phyloP scores from a whole-genome alignment of 2,888 invertebrate genomes.

The Pemphredon lugubris region DNA sequence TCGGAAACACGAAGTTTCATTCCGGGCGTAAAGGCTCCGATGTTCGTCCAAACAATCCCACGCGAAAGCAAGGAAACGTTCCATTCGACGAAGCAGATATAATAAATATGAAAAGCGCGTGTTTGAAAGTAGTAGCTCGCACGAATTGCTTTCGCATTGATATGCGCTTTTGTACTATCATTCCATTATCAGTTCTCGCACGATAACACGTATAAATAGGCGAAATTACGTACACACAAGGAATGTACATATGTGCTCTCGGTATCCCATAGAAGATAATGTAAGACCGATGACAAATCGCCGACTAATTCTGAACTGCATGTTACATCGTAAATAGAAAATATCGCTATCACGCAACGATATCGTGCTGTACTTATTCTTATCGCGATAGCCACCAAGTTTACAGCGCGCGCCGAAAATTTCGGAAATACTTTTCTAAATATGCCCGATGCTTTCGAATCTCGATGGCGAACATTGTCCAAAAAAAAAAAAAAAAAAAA shows the following conservation, averaged over 20 bases:
- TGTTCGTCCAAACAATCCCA: too few species aligned
- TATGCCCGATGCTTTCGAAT: neutral
- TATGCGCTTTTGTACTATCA: constrained; percentile 32
- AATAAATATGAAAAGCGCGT: too few species aligned
- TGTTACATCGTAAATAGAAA: constrained; percentile 9
- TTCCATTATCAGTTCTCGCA: constrained; percentile 38
- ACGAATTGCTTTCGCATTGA: neutral
- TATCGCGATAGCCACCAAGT: neutral
- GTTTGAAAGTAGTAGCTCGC: too few species aligned
- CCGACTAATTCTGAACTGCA: constrained; percentile 21
- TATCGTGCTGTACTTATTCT: neutral
- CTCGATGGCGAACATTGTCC: too few species aligned
- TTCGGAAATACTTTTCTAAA: neutral
- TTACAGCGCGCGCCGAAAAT: neutral
- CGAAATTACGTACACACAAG: constrained; percentile 12
- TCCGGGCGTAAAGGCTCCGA: too few species aligned
- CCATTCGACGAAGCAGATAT: too few species aligned
- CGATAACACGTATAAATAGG: constrained; percentile 45
- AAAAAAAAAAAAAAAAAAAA: too few species aligned
- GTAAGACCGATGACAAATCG: constrained; percentile 13
- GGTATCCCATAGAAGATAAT: constrained; percentile 29
- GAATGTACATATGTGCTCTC: constrained; percentile 19
- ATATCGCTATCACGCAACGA: constrained; percentile 10
- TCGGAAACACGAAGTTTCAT: too few species aligned
- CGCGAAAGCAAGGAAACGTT: too few species aligned